These are phyloP conservation scores for Drosophila tristis DNA, from an alignment of 1,140 invertebrate genomes.

Conservation along the genomic window DNA sequence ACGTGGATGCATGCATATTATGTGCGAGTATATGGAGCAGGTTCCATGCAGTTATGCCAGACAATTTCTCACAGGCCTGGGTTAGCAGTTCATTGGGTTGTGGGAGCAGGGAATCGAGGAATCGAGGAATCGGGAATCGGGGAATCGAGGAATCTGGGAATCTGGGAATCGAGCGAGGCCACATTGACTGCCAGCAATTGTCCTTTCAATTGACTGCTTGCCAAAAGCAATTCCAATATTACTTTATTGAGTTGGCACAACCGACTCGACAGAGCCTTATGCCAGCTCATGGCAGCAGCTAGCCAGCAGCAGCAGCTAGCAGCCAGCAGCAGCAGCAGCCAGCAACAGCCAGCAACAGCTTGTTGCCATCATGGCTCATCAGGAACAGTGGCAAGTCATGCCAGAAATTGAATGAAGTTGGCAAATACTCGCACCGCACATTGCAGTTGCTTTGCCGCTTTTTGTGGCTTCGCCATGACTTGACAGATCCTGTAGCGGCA, in stretches of 20 bases:
- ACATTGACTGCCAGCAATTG: not conserved
- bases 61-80: conserved; percentile 52
- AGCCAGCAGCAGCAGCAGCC: conserved; percentile 11
- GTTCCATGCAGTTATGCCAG: conserved; percentile 42
- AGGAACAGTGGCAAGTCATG: conserved; percentile 50
- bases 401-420: conserved; percentile 52
- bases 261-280: conserved; percentile 21
- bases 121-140: too few species aligned
- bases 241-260: conserved; percentile 17
- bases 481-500: conserved; percentile 27
- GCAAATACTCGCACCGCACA: conserved; percentile 17
- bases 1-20: conserved; percentile 20
- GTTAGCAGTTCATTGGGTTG: conserved; percentile 29
- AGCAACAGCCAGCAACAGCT: conserved; percentile 18
- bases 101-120: too few species aligned
- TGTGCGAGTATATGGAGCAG: not conserved
- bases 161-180: too few species aligned
- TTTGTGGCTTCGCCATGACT: conserved; percentile 33
- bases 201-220: conserved; percentile 45
- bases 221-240: conserved; percentile 52
- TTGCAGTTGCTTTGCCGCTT: not conserved
- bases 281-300: conserved; percentile 43
- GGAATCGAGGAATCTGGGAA: too few species aligned
- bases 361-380: conserved; percentile 26
- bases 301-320: conserved; percentile 8